These are phyloP conservation scores for Glossophaga mutica DNA, from an alignment of 2,797 vertebrate genomes.

Conservation along the genomic window DNA sequence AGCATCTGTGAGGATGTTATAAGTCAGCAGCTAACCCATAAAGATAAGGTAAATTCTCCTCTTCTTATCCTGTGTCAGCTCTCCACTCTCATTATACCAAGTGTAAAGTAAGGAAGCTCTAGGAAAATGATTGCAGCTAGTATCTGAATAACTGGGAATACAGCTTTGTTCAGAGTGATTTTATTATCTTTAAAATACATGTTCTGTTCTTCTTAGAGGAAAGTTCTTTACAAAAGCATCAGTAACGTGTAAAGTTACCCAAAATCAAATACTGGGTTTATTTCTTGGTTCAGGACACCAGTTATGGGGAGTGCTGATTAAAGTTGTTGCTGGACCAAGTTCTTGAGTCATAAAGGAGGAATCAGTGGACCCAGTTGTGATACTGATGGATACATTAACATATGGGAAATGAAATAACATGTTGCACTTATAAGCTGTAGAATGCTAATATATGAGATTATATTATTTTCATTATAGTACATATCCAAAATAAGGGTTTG, in stretches of 20 bases:
- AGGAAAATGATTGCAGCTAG: not conserved
- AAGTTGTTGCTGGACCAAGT: not conserved
- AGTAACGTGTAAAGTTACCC: slow-evolving; percentile 4
- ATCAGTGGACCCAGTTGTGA: not conserved
- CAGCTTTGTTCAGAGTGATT: not conserved
- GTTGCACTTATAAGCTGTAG: not conserved
- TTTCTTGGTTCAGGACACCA: not conserved
- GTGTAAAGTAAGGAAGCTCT: not conserved
- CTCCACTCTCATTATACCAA: not conserved
- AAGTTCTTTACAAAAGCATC: not conserved
- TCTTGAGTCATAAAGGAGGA: not conserved
- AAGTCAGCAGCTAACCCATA: slow-evolving; percentile 97
- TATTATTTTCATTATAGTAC: not conserved
- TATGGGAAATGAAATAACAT: not conserved
- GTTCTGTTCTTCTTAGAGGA: not conserved
- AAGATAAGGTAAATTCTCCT: slow-evolving; percentile 89
- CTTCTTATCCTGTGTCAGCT: not conserved
- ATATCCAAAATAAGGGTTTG: not conserved
- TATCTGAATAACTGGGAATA: not conserved
- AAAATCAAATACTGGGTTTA: slow-evolving; percentile 1
- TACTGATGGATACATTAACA: not conserved
- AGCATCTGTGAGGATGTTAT: slow-evolving; percentile 99
- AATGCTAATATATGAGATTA: not conserved
- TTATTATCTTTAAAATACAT: slow-evolving; percentile 19
- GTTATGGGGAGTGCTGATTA: not conserved